Evolutionary conservation across 2,113 vertebrate genomes (phyloP).

Genomic region (Eulemur rufifrons): DNA sequence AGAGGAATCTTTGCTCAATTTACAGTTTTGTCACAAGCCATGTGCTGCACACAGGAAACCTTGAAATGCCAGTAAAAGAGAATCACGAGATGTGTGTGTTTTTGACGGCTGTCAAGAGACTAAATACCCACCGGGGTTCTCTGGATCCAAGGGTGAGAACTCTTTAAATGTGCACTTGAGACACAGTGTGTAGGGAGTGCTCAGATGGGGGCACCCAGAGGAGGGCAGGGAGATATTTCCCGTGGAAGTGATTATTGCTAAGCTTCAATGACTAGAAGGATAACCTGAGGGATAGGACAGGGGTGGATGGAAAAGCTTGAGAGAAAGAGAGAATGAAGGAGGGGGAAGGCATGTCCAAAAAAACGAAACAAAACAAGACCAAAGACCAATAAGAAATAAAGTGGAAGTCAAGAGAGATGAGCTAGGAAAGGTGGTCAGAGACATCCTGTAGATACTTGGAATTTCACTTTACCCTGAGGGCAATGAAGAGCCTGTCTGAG

Average conservation of each 20-base stretch:
- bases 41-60: not conserved
- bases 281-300: not conserved
- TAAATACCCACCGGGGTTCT: not conserved
- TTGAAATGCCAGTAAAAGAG: not conserved
- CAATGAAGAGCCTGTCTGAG: not conserved
- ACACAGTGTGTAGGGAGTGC: no score
- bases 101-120: not conserved
- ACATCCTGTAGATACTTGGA: not conserved
- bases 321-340: not conserved
- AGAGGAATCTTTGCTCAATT: not conserved
- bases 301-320: not conserved
- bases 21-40: not conserved
- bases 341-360: not conserved
- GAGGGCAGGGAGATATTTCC: not conserved
- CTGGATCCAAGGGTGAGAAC: not conserved
- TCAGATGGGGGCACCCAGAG: not conserved
- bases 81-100: not conserved
- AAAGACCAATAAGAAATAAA: not conserved
- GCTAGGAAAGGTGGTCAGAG: not conserved
- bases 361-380: no score
- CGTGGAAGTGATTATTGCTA: not conserved
- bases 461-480: not conserved
- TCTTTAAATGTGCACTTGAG: fast-evolving
- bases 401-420: not conserved
- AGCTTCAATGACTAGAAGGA: not conserved